Percentiles rank a stretch among this genome's conserved stretches.
Evolutionary conservation across 2,888 invertebrate species (phyloP).

Genomic region (Reticulitermes lucifugus): DNA sequence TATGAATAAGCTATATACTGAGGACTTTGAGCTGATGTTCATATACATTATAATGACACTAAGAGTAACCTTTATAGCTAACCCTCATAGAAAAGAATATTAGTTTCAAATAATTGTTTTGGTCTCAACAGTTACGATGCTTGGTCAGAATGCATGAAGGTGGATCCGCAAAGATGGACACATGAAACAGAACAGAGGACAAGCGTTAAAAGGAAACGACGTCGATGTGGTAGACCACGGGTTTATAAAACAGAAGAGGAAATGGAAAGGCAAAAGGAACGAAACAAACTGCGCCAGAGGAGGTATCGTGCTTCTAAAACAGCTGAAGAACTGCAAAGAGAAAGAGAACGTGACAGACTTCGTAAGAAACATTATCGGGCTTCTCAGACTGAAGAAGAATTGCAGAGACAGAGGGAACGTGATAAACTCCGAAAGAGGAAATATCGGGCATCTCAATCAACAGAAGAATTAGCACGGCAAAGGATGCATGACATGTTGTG

Average conservation of each 20-base stretch:
- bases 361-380: not conserved
- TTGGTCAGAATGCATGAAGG: too few relatives aligned
- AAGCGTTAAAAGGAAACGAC: too few relatives aligned
- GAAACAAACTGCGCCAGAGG: not conserved
- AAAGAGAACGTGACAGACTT: conserved; percentile 2
- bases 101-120: too few relatives aligned
- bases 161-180: too few relatives aligned
- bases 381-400: not conserved
- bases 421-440: not conserved
- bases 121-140: too few relatives aligned
- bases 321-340: not conserved
- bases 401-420: not conserved
- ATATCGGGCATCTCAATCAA: not conserved
- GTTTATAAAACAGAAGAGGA: not conserved
- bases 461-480: not conserved
- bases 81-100: too few relatives aligned
- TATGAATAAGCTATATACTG: too few relatives aligned
- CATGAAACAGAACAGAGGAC: too few relatives aligned
- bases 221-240: too few relatives aligned
- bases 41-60: too few relatives aligned
- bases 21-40: too few relatives aligned
- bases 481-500: not conserved
- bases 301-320: not conserved
- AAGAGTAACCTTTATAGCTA: too few relatives aligned
- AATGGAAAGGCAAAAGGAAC: not conserved